Base-by-base conservation (phyloP, 2,797 vertebrate species). In the Carapus acus region DNA sequence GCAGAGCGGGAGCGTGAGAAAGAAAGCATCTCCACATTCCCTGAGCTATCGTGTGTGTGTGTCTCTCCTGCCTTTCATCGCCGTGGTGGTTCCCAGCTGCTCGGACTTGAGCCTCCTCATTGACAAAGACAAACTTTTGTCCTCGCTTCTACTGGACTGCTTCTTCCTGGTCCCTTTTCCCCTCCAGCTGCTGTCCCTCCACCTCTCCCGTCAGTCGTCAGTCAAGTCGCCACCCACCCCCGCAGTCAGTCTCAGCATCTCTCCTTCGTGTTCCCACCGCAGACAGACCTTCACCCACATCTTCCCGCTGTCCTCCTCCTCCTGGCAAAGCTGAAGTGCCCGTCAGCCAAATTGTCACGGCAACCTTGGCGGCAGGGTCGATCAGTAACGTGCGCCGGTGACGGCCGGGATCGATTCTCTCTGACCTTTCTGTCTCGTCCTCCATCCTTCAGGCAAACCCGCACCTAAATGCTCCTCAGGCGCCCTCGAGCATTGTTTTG, bases 331-430 rank as follows among this genome's bases (percentile, higher is more conserved):
- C 57, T 38, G 19, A 73, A 60, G 58, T 19, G 7, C 54, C 19
- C 62, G 4, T 50, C 39, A 59, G 64, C 64, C 62, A 68, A 70
- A 61, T 67, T 3, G 33, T 48, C 54, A 51, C 45, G 47, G 44
- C 42, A 51, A 82, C 81, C 78, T 81, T 81, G 77, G 65, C 50
- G 59, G 63, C 27, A 1, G 44, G 49, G 41, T 53, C 60, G 44
- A 54, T 79, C 62, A 44, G 52, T 61, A 29, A 17, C 49, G 24
- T n/a, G 21, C 58, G 12, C 53, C 9, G 1, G 57, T 54, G 65
- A 42, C 49, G 16, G 46, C 49, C 34, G n/a, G n/a, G 55, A 80
- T 79, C 29, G 65, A 73, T 69, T 77, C 78, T 55, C 71, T 52
- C 73, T 79, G 74, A 81, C 34, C 8, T 18, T 17, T 49, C 19